A percentile compares a stretch with the other conserved stretches of the same genome.
phyloP scores from a whole-genome alignment of 2,888 invertebrate species.

The Nomada fucata region DNA sequence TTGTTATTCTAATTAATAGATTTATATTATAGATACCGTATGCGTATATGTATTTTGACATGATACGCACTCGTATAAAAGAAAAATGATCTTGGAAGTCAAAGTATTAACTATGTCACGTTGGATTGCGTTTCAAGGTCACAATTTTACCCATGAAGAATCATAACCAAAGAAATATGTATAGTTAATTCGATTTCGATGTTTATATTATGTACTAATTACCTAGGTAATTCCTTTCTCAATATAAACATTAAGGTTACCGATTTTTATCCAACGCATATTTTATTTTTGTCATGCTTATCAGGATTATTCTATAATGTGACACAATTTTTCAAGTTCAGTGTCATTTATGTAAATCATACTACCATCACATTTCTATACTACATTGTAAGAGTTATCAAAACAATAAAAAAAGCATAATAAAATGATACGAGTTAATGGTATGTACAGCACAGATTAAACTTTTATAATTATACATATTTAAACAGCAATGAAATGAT shows the following conservation, averaged over 20 bases:
- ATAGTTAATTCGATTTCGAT: slow-evolving; percentile 18
- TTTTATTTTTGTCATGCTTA: slow-evolving; percentile 25
- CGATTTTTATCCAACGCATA: background rate
- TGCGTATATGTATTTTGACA: slow-evolving; percentile 4
- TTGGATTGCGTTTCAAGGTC: slow-evolving; percentile 46
- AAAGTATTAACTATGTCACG: slow-evolving; percentile 27
- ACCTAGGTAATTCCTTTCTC: slow-evolving; percentile 20
- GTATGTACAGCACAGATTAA: background rate
- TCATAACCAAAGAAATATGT: slow-evolving; percentile 40
- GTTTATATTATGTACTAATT: slow-evolving; percentile 9
- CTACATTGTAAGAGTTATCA: background rate
- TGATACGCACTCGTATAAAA: background rate
- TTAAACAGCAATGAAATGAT: background rate
- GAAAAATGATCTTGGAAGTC: slow-evolving; percentile 15
- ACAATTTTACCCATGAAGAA: slow-evolving; percentile 39
- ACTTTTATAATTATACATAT: background rate
- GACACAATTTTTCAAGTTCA: slow-evolving; percentile 15
- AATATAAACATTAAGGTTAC: background rate
- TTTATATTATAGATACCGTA: slow-evolving; percentile 13
- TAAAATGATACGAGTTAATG: slow-evolving; percentile 12
- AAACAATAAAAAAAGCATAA: background rate
- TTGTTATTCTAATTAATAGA: slow-evolving; percentile 5
- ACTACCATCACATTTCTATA: background rate
- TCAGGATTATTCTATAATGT: slow-evolving; percentile 17
- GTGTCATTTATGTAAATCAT: slow-evolving; percentile 8